phyloP scores from a whole-genome alignment of 2,888 invertebrate species.

The Bruchidius siliquastri region DNA sequence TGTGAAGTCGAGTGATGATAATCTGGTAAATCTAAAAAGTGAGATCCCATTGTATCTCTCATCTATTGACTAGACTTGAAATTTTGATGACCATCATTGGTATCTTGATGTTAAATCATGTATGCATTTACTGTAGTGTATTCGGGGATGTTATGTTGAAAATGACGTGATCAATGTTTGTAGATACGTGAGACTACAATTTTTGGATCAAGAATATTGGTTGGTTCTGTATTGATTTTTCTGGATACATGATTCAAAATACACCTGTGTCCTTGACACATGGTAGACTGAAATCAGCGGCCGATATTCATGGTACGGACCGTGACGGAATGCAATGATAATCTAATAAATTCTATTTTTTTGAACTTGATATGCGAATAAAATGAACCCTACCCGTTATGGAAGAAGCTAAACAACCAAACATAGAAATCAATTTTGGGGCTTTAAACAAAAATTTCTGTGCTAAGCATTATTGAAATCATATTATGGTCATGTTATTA shows the following conservation, averaged over 20 bases:
- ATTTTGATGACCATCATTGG: background rate
- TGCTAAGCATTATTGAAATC: no score
- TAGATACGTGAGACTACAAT: background rate
- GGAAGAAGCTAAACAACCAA: no score
- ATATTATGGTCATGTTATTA: no score
- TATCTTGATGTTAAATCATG: background rate
- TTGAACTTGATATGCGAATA: no score
- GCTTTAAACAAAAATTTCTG: no score
- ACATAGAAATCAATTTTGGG: no score
- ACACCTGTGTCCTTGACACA: no score
- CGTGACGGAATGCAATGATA: background rate
- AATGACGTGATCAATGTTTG: background rate
- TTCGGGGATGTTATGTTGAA: conserved; percentile 1
- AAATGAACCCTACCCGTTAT: no score
- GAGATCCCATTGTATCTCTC: background rate
- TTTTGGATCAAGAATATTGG: background rate
- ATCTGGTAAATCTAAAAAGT: background rate
- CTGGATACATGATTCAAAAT: no score
- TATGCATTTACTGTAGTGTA: conserved; percentile 10
- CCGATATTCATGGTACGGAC: background rate
- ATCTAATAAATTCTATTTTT: no score
- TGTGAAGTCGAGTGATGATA: no score
- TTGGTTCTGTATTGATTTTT: background rate
- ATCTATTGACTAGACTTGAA: background rate
- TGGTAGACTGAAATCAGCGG: background rate